phyloP scores from a whole-genome alignment of 2,113 vertebrate genomes.

The Brachirus orientalis region DNA sequence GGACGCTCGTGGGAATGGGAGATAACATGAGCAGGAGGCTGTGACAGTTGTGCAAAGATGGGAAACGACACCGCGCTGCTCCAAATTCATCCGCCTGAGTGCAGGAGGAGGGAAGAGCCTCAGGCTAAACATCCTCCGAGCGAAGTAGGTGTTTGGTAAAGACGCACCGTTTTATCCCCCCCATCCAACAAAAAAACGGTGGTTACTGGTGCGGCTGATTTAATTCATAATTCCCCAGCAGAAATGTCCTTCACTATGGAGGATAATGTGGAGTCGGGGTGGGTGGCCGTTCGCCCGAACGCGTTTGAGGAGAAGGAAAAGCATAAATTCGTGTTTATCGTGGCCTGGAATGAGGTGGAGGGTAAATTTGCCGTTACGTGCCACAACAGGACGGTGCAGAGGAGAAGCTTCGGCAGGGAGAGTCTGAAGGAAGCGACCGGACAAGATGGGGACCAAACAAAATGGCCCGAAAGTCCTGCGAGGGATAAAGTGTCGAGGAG shows the following conservation, averaged over 20 bases:
- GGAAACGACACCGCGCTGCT: constrained; percentile 50
- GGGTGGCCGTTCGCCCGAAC: constrained; percentile 94
- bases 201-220: neutral
- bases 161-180: neutral
- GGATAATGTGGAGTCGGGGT: constrained; percentile 92
- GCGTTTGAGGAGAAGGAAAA: constrained; percentile 93
- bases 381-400: constrained; percentile 93
- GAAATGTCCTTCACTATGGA: constrained; percentile 91
- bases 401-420: constrained; percentile 86
- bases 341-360: constrained; percentile 97
- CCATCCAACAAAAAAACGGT: neutral
- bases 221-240: neutral
- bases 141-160: constrained; percentile 11
- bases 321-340: constrained; percentile 95
- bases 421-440: constrained; percentile 38
- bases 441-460: constrained; percentile 67
- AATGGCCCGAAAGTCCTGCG: constrained; percentile 70
- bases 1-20: neutral
- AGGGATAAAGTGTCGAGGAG: constrained; percentile 58
- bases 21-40: neutral
- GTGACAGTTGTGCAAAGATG: constrained; percentile 44
- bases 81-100: constrained; percentile 39
- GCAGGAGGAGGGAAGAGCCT: constrained; percentile 22
- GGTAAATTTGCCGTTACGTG: constrained; percentile 96
- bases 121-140: constrained; percentile 20